A percentile compares a stretch with the other conserved stretches of the same genome.
These are phyloP conservation scores for Pelusios castaneus DNA, from an alignment of 2,113 vertebrate genomes.

Conservation along the genomic window DNA sequence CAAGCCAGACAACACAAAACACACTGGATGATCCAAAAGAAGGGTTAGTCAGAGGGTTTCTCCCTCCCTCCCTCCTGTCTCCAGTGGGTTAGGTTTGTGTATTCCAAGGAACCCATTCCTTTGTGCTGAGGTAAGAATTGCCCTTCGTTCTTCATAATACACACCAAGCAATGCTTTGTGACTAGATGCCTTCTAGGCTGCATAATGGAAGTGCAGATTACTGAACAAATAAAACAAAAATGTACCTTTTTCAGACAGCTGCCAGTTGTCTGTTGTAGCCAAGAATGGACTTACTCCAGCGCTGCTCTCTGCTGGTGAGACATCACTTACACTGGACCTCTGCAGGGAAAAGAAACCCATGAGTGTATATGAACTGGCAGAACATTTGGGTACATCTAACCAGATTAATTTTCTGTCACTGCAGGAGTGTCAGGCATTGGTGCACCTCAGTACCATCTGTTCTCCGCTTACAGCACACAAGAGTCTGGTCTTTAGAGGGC, in stretches of 20 bases:
- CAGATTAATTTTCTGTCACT: neutral
- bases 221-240: neutral
- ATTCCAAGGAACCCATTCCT: neutral
- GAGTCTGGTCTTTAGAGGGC: neutral
- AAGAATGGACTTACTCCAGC: constrained; percentile 15
- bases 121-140: neutral
- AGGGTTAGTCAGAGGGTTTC: neutral
- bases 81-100: neutral
- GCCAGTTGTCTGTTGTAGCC: constrained; percentile 1
- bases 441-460: neutral
- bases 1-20: neutral
- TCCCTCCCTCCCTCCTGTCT: neutral
- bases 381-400: neutral
- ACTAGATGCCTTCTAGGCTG: neutral
- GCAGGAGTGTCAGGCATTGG: neutral
- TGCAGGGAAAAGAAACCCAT: constrained; percentile 40
- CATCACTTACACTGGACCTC: constrained; percentile 43
- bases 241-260: constrained; percentile 46
- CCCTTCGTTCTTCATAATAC: neutral
- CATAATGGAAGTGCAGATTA: neutral
- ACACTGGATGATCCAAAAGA: neutral
- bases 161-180: neutral
- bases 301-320: constrained; percentile 61
- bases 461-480: neutral
- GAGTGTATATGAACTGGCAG: neutral